Evolutionary conservation across 2,797 vertebrate genomes (phyloP), one percentile per base, ranked within the genome.

Genomic region (Pogoniulus pusillus): DNA sequence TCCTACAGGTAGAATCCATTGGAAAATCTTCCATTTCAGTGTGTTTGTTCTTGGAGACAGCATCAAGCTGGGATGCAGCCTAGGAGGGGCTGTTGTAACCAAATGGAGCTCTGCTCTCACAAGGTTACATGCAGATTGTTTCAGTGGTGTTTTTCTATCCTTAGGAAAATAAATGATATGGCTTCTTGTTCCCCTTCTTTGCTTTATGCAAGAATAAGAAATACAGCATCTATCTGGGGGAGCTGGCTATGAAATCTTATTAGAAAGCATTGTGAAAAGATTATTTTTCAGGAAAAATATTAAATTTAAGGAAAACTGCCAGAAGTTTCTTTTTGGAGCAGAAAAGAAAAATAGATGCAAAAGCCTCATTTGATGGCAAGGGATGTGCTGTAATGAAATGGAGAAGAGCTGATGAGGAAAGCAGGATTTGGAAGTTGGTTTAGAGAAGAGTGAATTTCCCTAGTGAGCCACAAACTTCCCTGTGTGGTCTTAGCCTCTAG

Each of bases 351-450:
- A 85, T 90, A 93, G 74, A 90, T 78, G 73, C 70, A 73, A 94
- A 91, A 72, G n/a, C 66, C 53, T 87, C 70, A 41, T 88, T 90
- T 66, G 78, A 87, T 87, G 84, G 66, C 79, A 93, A 55, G 84
- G 60, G 65, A 86, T 0, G 0, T 57, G 32, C 53, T 53, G 72
- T 66, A 95, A 85, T 59, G 84, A 94, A 89, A 94, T 35, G 90
- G 82, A 87, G 90, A 90, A 80, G 84, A 85, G 73, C 17, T 93
- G 93, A 89, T 90, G 94, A 90, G 90, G 79, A 96, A 94, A 95
- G 76, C 93, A 94, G 90, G 82, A 57, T 87, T 81, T 90, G 73
- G 70, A 90, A 89, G 82, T 14, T 70, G 76, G 34, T 85, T 93
- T 90, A 92, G 89, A 78, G 79, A 87, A 15, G 20, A 60, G 84